Percentiles rank a stretch among this genome's conserved stretches.
These are phyloP conservation scores for Ammospiza nelsoni DNA, from an alignment of 2,113 vertebrate genomes.

Conservation along the genomic window DNA sequence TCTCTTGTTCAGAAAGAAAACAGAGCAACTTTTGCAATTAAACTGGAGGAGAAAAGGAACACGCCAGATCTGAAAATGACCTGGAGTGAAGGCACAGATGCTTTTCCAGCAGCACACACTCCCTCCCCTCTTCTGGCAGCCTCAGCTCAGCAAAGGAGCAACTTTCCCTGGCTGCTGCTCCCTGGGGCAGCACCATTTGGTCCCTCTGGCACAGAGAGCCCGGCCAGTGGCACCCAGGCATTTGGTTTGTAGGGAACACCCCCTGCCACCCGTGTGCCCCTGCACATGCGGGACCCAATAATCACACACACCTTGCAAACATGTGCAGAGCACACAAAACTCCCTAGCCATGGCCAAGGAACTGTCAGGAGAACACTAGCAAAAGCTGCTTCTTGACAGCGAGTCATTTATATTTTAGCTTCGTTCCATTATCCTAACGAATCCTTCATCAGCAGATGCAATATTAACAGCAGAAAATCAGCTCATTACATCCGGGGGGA, in stretches of 20 bases:
- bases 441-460: slow-evolving; percentile 99
- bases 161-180: not conserved
- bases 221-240: not conserved
- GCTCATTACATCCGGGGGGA: slow-evolving; percentile 99
- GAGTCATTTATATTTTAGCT: slow-evolving; percentile 99
- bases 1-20: not conserved
- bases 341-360: slow-evolving; percentile 79
- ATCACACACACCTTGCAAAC: not conserved
- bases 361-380: slow-evolving; percentile 98
- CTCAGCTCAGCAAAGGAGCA: not conserved
- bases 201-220: not conserved
- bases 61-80: not conserved
- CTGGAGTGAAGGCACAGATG: not conserved
- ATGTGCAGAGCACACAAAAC: slow-evolving; percentile 24
- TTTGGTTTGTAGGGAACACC: rapidly evolving
- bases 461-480: slow-evolving; percentile 99
- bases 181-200: not conserved
- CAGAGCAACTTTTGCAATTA: not conserved
- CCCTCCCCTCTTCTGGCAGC: not conserved
- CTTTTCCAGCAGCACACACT: not conserved
- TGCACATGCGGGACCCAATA: not conserved
- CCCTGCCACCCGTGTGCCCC: not conserved
- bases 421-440: slow-evolving; percentile 99
- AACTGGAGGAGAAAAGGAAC: not conserved
- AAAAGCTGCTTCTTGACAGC: slow-evolving; percentile 99